Base-by-base conservation (phyloP, 2,888 invertebrate species). In the Fragum whitleyi region DNA sequence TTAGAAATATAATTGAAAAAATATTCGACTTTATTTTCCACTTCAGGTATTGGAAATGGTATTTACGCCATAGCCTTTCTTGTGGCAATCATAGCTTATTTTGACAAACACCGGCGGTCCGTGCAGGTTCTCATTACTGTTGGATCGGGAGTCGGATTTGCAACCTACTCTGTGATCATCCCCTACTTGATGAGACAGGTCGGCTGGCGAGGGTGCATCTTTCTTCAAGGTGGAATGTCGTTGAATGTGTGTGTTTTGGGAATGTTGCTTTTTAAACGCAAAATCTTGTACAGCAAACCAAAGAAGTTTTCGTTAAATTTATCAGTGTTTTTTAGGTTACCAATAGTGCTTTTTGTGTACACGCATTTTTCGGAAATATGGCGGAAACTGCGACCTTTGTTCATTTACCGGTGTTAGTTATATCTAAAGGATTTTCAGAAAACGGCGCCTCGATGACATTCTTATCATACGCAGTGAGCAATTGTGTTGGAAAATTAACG, bases 131-230 rank as follows among this genome's bases (percentile, higher is more conserved):
- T 79, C 0, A 69, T 79, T n/a, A 73, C 78, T 7, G 62, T 79
- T 7, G 82, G 82, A 29, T 65, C 71, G 9, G 79, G 76, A 26
- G 47, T 76, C 42, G 82, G 82, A 6, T 79, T 82, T 75, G 75
- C 78, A 5, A 42, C 75, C 1, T 82, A 82, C 32, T 73, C 82
- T 9, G 47, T 57, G 21, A 14, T 79, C 28, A 53, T 82, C 51
- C 79, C 82, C 9, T 29, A 36, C 47, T 55, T 82, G 16, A 79
- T 51, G 14, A 47, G 51, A 19, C 14, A 23, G 6, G 75, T 62
- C 26, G 47, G 74, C 16, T 82, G 78, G 78, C 67, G 70, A 23
- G 82, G 82, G 0, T 53, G 65, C 14, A 65, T 82, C 7, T 73
- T 82, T 28, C 62, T 82, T 6, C 29, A 79, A 39, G 82, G 82